Percentiles rank a stretch among this genome's conserved stretches.
Conservation (phyloP, 2,888 invertebrate species). For the Parthenolecanium corni region DNA sequence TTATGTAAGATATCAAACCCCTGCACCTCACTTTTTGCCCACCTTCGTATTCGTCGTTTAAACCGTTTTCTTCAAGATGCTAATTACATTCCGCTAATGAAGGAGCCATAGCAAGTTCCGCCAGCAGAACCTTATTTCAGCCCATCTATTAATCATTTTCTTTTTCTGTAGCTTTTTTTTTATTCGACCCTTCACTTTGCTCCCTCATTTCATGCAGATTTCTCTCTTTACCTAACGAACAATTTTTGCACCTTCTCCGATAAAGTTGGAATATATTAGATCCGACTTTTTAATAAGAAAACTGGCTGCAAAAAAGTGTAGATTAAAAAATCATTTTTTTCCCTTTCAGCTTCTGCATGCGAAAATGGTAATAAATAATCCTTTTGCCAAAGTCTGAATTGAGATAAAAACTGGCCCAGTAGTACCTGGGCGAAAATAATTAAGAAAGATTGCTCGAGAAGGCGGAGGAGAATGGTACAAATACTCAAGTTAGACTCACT, state of each 20-base stretch:
- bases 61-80: slow-evolving; percentile 21
- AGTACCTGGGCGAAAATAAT: too few species aligned
- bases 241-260: slow-evolving; percentile 25
- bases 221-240: slow-evolving; percentile 15
- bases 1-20: slow-evolving; percentile 21
- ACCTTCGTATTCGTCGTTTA: neutral
- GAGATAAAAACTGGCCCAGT: too few species aligned
- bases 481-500: too few species aligned
- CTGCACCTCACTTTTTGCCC: neutral
- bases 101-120: slow-evolving; percentile 23
- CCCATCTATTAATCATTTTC: slow-evolving; percentile 27
- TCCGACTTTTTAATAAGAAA: slow-evolving; percentile 24
- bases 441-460: too few species aligned
- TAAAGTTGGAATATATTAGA: slow-evolving; percentile 25
- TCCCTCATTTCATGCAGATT: neutral
- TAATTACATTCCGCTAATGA: slow-evolving; percentile 28
- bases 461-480: too few species aligned
- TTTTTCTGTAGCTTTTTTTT: slow-evolving; percentile 14
- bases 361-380: too few species aligned
- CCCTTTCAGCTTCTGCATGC: neutral
- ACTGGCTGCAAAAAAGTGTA: slow-evolving; percentile 3
- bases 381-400: too few species aligned
- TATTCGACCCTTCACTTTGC: neutral
- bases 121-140: slow-evolving; percentile 8
- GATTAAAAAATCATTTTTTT: slow-evolving; percentile 24